Conservation (phyloP, 2,888 invertebrate species). For the Galeruca laticollis region DNA sequence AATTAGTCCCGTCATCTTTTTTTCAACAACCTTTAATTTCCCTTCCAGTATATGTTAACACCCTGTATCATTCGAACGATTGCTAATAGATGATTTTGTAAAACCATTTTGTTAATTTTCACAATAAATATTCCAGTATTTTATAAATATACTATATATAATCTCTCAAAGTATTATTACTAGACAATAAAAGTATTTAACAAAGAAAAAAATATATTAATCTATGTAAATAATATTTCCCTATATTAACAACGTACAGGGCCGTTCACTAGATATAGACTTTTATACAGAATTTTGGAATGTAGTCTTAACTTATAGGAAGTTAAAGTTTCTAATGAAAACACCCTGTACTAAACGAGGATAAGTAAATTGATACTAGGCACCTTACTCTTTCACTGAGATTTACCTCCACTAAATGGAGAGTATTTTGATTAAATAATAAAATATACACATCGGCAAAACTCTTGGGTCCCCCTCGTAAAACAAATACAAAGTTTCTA, state of each 20-base stretch:
- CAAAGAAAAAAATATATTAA: conserved; percentile 11
- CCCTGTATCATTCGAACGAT: too few species aligned
- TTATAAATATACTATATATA: too few species aligned
- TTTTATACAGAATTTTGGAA: not conserved
- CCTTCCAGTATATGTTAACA: too few species aligned
- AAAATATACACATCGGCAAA: too few species aligned
- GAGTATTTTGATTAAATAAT: not conserved
- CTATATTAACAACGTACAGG: not conserved
- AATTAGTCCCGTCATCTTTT: too few species aligned
- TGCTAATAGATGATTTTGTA: too few species aligned
- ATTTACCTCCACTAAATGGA: conserved; percentile 1
- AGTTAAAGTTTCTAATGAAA: not conserved
- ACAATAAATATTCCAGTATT: too few species aligned
- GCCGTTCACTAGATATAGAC: not conserved
- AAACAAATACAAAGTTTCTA: too few species aligned
- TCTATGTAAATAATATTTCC: not conserved
- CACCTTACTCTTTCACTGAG: conserved; percentile 7
- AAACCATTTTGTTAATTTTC: too few species aligned
- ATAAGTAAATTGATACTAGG: conserved; percentile 3
- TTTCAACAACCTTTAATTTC: too few species aligned
- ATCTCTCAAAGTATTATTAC: too few species aligned
- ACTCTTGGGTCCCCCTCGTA: too few species aligned
- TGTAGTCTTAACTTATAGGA: not conserved
- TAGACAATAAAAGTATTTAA: not conserved
- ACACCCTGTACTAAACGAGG: not conserved